Evolutionary conservation across 1,140 invertebrate genomes (phyloP), one percentile per base, ranked within the genome.

Genomic region (Lysiphlebus fabarum): DNA sequence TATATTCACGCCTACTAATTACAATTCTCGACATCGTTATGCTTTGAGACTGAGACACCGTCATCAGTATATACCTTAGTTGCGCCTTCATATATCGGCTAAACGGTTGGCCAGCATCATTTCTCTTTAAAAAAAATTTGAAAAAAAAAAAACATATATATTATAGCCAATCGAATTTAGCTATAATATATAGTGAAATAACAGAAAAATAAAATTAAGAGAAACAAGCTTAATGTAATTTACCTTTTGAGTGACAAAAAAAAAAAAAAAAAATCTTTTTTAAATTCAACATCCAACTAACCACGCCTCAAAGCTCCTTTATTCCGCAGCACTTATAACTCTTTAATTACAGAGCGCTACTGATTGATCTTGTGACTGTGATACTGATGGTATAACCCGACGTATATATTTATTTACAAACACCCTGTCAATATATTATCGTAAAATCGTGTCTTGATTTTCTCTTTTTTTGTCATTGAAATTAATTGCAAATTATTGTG

Each of bases 321-420:
- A 67, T 72, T 67, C 17, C 17, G 17, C 17, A 26, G 17, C 17
- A 26, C 17, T 26, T 26, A 69, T 77, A 76, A 79, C 74, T 76
- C 73, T 75, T 77, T 79, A 78, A 79, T 79, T 79, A 78, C 71
- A 78, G 71, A 68, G 74, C 74, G 75, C 74, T 66, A 67, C 70
- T 74, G 76, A 79, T 79, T 78, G 77, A 78, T 79, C 76, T 75
- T 75, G 63, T 68, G 65, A 62, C 47, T 26, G 17, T 26, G 17
- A 26, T 26, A 2, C 17, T 26, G 17, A 26, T 26, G 17, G 17
- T 26, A 26, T 4, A 4, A n/a, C n/a, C 17, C 17, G 17, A 56
- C 26, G 8, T 11, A 14, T 37, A 59, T 40, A 54, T 33, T 43
- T 1, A 8, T 56, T 63, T 66, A 68, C 65, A 65, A 70, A 74